These are phyloP conservation scores for Coptodon bakossiorum DNA, from an alignment of 2,113 vertebrate species.

Conservation along the genomic window DNA sequence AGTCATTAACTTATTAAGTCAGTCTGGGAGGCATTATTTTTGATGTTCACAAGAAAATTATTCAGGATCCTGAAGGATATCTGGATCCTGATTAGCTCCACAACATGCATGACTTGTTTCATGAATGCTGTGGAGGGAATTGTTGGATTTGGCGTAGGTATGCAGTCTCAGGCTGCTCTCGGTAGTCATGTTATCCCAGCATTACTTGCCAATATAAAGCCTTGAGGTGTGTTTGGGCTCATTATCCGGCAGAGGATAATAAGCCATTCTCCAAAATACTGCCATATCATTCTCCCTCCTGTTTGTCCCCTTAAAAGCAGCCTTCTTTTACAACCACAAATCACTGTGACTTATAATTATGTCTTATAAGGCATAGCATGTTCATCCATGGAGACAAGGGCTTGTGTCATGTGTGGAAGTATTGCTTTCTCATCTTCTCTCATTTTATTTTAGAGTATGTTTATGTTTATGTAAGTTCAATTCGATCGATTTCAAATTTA, in stretches of 20 bases:
- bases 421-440: neutral
- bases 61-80: neutral
- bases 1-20: neutral
- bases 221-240: neutral
- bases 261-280: neutral
- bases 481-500: neutral
- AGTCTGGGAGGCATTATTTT: neutral
- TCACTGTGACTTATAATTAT: neutral
- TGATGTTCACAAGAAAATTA: neutral
- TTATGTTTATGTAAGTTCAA: neutral
- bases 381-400: neutral
- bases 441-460: neutral
- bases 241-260: neutral
- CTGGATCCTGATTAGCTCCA: neutral
- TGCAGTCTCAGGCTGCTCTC: neutral
- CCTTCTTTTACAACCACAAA: neutral
- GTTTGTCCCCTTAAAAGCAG: neutral
- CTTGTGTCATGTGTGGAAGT: neutral
- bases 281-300: neutral
- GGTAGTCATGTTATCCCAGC: neutral
- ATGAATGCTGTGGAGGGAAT: neutral
- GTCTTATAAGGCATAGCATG: neutral
- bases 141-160: neutral
- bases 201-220: neutral
- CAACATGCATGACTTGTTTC: neutral